Evolutionary conservation across 2,797 vertebrate genomes (phyloP).

Genomic region (Siniperca scherzeri): DNA sequence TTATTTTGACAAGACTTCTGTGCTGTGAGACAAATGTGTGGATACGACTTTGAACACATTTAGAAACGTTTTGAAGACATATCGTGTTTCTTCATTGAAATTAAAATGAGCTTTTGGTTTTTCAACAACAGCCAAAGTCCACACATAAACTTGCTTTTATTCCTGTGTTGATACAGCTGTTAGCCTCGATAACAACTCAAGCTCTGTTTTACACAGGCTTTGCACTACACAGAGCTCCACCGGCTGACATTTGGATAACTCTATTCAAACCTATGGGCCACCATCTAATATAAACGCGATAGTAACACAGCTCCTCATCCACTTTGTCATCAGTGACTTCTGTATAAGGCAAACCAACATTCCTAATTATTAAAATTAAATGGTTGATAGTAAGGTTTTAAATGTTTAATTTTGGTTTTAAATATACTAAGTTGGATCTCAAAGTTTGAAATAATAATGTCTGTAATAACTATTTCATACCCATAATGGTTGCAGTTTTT

Average conservation of each 20-base stretch:
- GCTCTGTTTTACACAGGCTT: neutral
- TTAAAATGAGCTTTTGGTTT: constrained; percentile 29
- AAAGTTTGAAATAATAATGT: neutral
- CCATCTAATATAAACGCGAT: neutral
- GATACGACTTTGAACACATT: neutral
- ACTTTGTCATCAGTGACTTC: neutral
- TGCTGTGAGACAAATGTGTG: constrained; percentile 1
- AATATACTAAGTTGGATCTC: neutral
- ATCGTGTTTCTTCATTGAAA: constrained; percentile 29
- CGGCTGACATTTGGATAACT: neutral
- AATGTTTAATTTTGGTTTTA: neutral
- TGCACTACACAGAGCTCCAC: neutral
- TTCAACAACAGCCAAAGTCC: constrained; percentile 14
- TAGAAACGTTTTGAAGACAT: constrained; percentile 20
- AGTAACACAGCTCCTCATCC: neutral
- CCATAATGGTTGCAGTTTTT: neutral
- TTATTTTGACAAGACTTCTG: constrained; percentile 1
- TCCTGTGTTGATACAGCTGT: constrained; percentile 26
- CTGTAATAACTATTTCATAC: neutral
- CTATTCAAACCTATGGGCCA: neutral
- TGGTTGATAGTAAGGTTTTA: neutral
- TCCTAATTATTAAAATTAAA: neutral
- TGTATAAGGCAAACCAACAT: neutral
- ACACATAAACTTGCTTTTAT: constrained; percentile 10
- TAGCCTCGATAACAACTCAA: neutral